Evolutionary conservation across 2,113 vertebrate genomes (phyloP), one percentile per base, ranked within the genome.

Genomic region (Cygnus atratus): DNA sequence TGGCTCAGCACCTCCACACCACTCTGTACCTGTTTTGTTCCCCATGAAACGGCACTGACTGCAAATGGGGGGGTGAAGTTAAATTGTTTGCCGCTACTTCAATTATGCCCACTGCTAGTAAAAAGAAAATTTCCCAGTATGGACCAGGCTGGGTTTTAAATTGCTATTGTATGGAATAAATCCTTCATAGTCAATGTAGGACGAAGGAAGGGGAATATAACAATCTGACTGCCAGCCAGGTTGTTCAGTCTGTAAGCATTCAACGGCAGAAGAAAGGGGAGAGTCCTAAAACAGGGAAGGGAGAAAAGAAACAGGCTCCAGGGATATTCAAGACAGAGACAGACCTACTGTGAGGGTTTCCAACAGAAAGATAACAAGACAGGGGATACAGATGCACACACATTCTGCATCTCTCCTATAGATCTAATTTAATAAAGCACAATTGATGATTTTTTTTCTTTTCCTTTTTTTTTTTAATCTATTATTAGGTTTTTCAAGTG

Each of bases 401-500:
- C 31, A 19, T 94, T 75, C 88, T 91, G 91, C 76, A 92, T 96
- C 92, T 95, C 91, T 94, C 90, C 62, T 44, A 83, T 48, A 91
- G 72, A 88, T 88, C 96, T 73, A 83, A 73, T 96, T 97, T 97
- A 94, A 96, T 96, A 90, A 90, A 94, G 97, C 35, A 95, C 93
- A 96, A 97, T 16, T 95, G 96, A 92, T 92, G 57, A 79, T 87
- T 15, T 57, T 92, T 78, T 76, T 87, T 20, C 2, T 19, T 88
- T 95, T 92, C 2, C 21, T 52, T 57, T 61, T 84, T 85, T 62
- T 24, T 39, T 63, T 28, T 8, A 35, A 95, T 96, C 97, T 96
- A 96, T 97, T 98, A 95, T 97, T 93, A 95, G 78, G 87, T 78
- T 97, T 97, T 97, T 95, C 97, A 97, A 97, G 94, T 43, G 67